These are phyloP conservation scores for Cheilosia urbana DNA, from an alignment of 2,888 invertebrate species.

Conservation along the genomic window DNA sequence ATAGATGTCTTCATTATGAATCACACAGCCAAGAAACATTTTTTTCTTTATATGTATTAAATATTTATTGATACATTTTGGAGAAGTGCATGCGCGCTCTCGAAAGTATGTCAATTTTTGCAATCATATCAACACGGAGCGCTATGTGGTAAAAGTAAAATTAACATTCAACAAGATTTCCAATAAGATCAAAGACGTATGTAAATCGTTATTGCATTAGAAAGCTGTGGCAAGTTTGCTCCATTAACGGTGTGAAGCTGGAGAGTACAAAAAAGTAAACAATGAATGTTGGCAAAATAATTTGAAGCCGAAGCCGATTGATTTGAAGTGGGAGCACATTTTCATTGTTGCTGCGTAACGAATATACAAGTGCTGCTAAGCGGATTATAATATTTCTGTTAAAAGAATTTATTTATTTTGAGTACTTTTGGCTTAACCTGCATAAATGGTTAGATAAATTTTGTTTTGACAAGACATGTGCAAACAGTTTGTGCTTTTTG, in stretches of 20 bases:
- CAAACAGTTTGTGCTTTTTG: not conserved
- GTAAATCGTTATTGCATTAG: slow-evolving; percentile 23
- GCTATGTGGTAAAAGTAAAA: slow-evolving; percentile 35
- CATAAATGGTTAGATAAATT: not conserved
- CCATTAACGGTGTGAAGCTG: slow-evolving; percentile 36
- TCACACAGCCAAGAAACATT: not conserved
- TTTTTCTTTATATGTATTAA: not conserved
- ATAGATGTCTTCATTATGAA: slow-evolving; percentile 2
- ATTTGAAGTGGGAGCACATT: not conserved
- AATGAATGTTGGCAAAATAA: slow-evolving; percentile 2
- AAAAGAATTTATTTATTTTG: not conserved
- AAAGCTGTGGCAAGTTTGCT: slow-evolving; percentile 30
- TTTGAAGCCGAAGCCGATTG: slow-evolving; percentile 5
- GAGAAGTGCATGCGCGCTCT: slow-evolving; percentile 30
- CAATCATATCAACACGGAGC: slow-evolving; percentile 1
- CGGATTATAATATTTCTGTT: not conserved
- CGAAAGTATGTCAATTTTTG: slow-evolving; percentile 53
- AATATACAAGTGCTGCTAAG: not conserved
- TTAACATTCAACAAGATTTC: slow-evolving; percentile 42
- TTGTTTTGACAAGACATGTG: not conserved
- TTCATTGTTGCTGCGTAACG: not conserved
- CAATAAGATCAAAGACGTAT: slow-evolving; percentile 46
- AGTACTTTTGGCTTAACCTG: not conserved
- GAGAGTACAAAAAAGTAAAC: slow-evolving; percentile 21
- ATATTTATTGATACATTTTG: slow-evolving; percentile 7